These are phyloP conservation scores for Hycleus phaleratus DNA, from an alignment of 1,140 invertebrate species.

Conservation along the genomic window DNA sequence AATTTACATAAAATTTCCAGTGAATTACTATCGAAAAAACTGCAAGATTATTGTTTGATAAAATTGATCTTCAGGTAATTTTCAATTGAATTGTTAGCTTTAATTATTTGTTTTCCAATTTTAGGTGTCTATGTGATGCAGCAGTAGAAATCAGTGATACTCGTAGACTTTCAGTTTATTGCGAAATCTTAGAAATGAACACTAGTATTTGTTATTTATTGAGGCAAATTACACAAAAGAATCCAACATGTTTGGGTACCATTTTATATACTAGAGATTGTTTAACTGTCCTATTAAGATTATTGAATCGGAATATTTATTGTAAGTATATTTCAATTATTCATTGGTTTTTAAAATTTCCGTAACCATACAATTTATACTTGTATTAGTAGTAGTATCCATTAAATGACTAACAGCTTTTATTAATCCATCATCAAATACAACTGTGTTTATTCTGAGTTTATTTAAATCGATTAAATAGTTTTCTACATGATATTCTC, in stretches of 20 bases:
- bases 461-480: conserved; percentile 10
- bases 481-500: conserved; percentile 8
- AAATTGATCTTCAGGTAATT: not conserved
- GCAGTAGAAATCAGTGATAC: conserved; percentile 32
- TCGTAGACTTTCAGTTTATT: conserved; percentile 39
- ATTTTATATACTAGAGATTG: conserved; percentile 43
- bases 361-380: conserved; percentile 6
- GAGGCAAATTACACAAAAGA: conserved; percentile 38
- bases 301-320: conserved; percentile 43
- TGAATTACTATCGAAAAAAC: not conserved
- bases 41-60: conserved; percentile 2
- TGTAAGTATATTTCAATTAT: conserved; percentile 37
- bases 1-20: not conserved
- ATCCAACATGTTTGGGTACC: conserved; percentile 38
- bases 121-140: conserved; percentile 37
- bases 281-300: conserved; percentile 39
- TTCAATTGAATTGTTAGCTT: not conserved
- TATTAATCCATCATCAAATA: conserved; percentile 10
- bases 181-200: conserved; percentile 47
- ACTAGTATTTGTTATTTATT: conserved; percentile 42
- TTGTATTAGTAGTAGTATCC: conserved; percentile 3
- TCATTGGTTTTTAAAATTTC: not conserved
- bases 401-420: conserved; percentile 1
- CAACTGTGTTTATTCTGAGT: not conserved
- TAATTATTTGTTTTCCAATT: conserved; percentile 3